These are phyloP conservation scores for Myxocyprinus asiaticus DNA, from an alignment of 2,113 vertebrate genomes.

Conservation along the genomic window DNA sequence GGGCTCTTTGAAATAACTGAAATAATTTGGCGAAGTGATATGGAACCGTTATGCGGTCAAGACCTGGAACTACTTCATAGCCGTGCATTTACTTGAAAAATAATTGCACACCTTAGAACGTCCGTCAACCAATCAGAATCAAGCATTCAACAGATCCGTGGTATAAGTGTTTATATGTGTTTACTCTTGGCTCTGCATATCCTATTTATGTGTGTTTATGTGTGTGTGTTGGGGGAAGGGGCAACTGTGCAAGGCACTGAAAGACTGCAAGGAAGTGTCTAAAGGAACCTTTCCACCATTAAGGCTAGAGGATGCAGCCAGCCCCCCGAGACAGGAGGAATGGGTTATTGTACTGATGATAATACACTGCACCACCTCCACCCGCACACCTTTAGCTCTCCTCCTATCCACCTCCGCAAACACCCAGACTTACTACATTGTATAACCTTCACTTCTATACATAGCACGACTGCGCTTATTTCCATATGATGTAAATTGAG, in stretches of 20 bases:
- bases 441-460: constrained; percentile 17
- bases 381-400: neutral
- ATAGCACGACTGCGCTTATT: neutral
- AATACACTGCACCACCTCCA: constrained; percentile 49
- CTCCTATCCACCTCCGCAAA: constrained; percentile 30
- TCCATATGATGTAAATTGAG: neutral
- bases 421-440: constrained; percentile 5
- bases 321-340: constrained; percentile 35
- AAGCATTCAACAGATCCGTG: too few species aligned
- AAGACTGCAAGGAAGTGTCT: constrained; percentile 23
- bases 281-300: constrained; percentile 49
- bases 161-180: too few species aligned
- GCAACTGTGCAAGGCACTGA: neutral
- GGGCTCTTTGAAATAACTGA: too few species aligned
- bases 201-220: too few species aligned
- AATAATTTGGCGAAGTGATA: too few species aligned
- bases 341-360: constrained; percentile 48
- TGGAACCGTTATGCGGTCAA: too few species aligned
- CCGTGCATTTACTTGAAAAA: too few species aligned
- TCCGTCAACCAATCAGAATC: too few species aligned
- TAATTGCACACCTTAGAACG: too few species aligned
- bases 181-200: too few species aligned
- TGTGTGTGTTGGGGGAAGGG: constrained; percentile 30
- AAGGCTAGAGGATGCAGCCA: constrained; percentile 38
- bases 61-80: too few species aligned